These are phyloP conservation scores for Pseudomyrmex cubaensis DNA, from an alignment of 1,140 invertebrate genomes.

Conservation along the genomic window DNA sequence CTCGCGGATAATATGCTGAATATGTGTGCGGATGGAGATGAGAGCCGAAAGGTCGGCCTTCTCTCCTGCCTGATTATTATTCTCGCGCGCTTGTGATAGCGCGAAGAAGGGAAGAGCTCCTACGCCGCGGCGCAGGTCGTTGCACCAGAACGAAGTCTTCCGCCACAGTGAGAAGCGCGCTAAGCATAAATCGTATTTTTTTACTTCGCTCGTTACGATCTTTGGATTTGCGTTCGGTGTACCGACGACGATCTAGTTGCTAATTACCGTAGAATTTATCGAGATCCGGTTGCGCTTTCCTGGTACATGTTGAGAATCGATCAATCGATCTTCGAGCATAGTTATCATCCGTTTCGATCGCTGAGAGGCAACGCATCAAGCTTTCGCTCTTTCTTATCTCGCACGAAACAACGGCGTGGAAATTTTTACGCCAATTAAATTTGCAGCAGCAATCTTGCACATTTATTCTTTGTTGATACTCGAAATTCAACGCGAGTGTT, in stretches of 20 bases:
- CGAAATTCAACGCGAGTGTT: background rate
- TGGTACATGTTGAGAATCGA: background rate
- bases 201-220: conserved; percentile 6
- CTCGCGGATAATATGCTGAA: conserved; percentile 51
- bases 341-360: conserved; percentile 32
- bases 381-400: background rate
- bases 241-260: conserved; percentile 54
- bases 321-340: conserved; percentile 4
- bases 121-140: conserved; percentile 67
- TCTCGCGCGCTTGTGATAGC: conserved; percentile 56
- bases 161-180: conserved; percentile 58
- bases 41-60: conserved; percentile 58
- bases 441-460: background rate
- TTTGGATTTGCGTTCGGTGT: background rate
- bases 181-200: conserved; percentile 78
- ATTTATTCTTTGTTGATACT: background rate
- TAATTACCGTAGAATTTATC: conserved; percentile 79
- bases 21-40: conserved; percentile 34
- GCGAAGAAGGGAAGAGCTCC: conserved; percentile 69
- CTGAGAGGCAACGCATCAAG: background rate
- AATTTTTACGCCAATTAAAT: conserved; percentile 1
- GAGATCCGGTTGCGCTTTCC: conserved; percentile 54
- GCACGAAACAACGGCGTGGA: background rate
- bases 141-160: conserved; percentile 69
- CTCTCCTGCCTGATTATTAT: conserved; percentile 64